Percentiles rank a stretch among this genome's conserved stretches.
Evolutionary conservation across 2,113 vertebrate species (phyloP).

Genomic region (Thryonomys swinderianus): DNA sequence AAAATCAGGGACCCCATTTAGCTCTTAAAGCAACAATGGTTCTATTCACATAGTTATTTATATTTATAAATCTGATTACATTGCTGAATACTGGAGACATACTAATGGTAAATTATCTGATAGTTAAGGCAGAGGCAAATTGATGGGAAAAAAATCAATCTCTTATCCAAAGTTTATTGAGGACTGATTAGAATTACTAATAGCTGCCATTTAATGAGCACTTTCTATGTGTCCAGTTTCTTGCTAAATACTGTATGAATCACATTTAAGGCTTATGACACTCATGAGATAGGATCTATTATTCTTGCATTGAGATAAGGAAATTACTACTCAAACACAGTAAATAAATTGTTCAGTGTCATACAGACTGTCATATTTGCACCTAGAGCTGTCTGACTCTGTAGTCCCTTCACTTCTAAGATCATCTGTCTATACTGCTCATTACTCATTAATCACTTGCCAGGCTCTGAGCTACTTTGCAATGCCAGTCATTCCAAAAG

Average conservation of each 20-base stretch:
- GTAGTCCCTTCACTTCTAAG: conserved; percentile 9
- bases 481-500: not conserved
- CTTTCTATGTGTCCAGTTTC: not conserved
- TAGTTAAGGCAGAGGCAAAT: conserved; percentile 19
- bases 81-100: not conserved
- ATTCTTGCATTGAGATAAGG: conserved; percentile 45
- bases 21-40: not conserved
- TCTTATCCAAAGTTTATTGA: conserved; percentile 7
- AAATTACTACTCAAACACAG: conserved; percentile 22
- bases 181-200: conserved; percentile 45
- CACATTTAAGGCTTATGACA: not conserved
- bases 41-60: not conserved
- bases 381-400: not conserved
- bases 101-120: not conserved
- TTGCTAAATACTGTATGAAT: not conserved
- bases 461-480: not conserved
- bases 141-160: conserved; percentile 29
- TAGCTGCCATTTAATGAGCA: conserved; percentile 28
- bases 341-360: conserved; percentile 17
- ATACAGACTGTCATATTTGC: conserved; percentile 1
- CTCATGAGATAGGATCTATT: conserved; percentile 15
- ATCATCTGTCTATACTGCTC: conserved; percentile 34
- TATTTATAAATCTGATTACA: conserved; percentile 39
- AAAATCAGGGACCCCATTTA: not conserved
- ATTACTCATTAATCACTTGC: not conserved